Base-by-base conservation (phyloP, 2,113 vertebrate genomes). In the Grammomys surdaster region DNA sequence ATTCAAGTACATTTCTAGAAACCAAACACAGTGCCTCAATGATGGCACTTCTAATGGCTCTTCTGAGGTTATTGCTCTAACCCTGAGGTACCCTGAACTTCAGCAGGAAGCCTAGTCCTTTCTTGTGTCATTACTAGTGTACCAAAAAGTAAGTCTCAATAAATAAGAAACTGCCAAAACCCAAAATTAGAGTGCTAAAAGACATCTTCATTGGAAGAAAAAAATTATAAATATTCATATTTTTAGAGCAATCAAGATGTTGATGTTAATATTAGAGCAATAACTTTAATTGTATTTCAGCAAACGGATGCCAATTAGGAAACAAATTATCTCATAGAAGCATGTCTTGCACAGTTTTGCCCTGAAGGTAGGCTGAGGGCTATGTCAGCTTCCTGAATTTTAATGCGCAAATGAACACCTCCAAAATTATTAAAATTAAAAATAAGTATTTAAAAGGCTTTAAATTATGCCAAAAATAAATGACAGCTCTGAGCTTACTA, bases 201-300 rank as follows among this genome's bases (percentile, higher is more conserved):
- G 97, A 97, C 98, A 97, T 97, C 97, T 98, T 93, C 96, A 97
- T 97, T 95, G 96, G 96, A 97, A 97, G 94, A 97, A 97, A 98
- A 63, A 98, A 98, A 97, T 80, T 98, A 99, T 98, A 98, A 98
- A 99, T 99, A 99, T 99, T 98, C 98, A 99, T 99, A 98, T 97
- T 98, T 98, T 98, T 98, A 98, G 98, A 98, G 98, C 98, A 99
- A 99, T 99, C 98, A 99, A 98, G 98, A 98, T 98, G 98, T 98
- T 99, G 98, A 98, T 98, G 98, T 98, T 99, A 98, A 98, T 99
- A 99, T 98, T 99, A 98, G 98, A 98, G 98, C 98, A 98, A 98
- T 99, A 99, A 98, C 98, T 99, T 98, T 99, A 99, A 99, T 99
- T 99, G 98, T 99, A 99, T 99, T 99, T 99, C 98, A 98, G 98